These are phyloP conservation scores for Heliconius hewitsoni DNA, from an alignment of 1,140 invertebrate species.

Conservation along the genomic window DNA sequence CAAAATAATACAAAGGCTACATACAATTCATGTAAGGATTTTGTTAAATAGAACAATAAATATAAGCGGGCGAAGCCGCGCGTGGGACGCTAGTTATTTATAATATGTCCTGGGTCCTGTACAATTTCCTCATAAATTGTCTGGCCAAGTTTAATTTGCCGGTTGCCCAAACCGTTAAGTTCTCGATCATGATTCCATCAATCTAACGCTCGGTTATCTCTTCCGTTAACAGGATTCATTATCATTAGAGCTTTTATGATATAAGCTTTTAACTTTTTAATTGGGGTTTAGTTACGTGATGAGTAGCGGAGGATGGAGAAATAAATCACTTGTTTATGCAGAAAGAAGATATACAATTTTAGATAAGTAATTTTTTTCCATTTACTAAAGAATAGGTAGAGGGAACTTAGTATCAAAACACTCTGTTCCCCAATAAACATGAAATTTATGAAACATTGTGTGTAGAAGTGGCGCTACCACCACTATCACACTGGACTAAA, in stretches of 20 bases:
- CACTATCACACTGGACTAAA: background rate
- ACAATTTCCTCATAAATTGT: slow-evolving; percentile 5
- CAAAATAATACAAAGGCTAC: too few relatives aligned
- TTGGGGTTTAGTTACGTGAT: background rate
- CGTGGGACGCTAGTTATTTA: background rate
- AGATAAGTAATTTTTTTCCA: too few relatives aligned
- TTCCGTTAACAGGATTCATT: slow-evolving; percentile 11
- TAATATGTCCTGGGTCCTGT: background rate
- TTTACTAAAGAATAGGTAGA: too few relatives aligned
- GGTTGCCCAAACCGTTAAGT: slow-evolving; percentile 10
- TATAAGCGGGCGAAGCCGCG: too few relatives aligned
- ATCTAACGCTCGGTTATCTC: background rate
- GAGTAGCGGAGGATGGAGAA: background rate
- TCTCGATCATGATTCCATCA: slow-evolving; percentile 8
- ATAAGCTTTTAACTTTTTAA: background rate
- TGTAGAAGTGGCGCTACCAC: background rate
- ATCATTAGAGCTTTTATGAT: background rate
- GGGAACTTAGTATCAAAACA: too few relatives aligned
- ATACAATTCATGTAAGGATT: too few relatives aligned
- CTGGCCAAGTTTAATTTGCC: slow-evolving; percentile 10
- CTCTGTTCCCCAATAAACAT: too few relatives aligned
- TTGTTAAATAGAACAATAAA: too few relatives aligned
- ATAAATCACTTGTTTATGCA: too few relatives aligned
- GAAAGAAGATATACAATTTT: too few relatives aligned
- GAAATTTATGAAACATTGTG: background rate